phyloP scores from a whole-genome alignment of 2,888 invertebrate species.

The Xestia xanthographa region DNA sequence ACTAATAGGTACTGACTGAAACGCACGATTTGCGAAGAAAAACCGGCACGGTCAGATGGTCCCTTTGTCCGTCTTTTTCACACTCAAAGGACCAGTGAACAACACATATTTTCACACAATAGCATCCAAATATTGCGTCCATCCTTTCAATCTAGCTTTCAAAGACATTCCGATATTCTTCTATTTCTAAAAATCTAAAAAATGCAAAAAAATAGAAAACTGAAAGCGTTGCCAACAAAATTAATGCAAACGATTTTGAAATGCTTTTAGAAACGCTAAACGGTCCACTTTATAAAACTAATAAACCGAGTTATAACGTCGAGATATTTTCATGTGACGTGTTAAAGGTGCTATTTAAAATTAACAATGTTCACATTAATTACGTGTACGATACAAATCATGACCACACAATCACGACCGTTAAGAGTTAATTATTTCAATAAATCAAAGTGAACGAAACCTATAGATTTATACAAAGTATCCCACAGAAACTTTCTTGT shows the following conservation, averaged over 20 bases:
- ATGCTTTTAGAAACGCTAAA: slow-evolving; percentile 17
- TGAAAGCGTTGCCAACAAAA: neutral
- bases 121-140: neutral
- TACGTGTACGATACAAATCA: neutral
- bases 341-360: neutral
- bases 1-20: neutral
- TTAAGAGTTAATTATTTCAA: neutral
- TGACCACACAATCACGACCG: neutral
- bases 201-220: neutral
- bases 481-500: neutral
- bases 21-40: neutral
- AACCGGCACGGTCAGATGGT: neutral
- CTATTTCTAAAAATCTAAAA: neutral
- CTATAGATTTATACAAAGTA: neutral
- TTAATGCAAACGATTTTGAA: slow-evolving; percentile 7
- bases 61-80: slow-evolving; percentile 17
- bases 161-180: neutral
- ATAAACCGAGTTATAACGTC: neutral
- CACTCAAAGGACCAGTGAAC: slow-evolving; percentile 21
- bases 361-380: neutral
- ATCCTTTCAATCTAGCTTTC: slow-evolving; percentile 4
- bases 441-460: neutral
- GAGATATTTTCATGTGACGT: neutral
- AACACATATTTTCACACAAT: slow-evolving; percentile 32
- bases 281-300: neutral